Evolutionary conservation across 1,140 invertebrate species (phyloP), one percentile per base, ranked within the genome.

Genomic region (Ephestia elutella): DNA sequence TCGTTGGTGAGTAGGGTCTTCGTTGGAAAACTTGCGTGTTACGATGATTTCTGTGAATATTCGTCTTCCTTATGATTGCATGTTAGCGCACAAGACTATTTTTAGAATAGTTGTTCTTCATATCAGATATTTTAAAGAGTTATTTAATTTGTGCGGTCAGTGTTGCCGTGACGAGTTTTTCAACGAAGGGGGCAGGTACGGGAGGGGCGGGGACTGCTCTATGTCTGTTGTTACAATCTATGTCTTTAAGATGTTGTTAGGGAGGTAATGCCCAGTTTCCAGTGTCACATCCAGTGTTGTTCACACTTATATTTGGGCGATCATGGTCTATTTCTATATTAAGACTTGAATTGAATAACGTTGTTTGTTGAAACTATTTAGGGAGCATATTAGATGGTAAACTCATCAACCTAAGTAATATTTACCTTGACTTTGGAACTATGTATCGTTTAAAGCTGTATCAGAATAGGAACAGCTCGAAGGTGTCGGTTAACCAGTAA

Each of bases 61-160:
- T 79, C 62, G 84, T 87, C 84, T 87, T 87, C 82, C 84, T 73
- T 72, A 61, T 78, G 76, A 75, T 71, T 70, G 73, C 73, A 81
- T 79, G 78, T 78, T 79, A 70, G 71, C 81, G 84, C 84, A 85
- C 82, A 87, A 84, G 76, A 80, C 59, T 56, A 70, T 70, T 56
- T 65, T 71, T 86, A 87, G 82, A 70, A 73, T 82, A 85, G 70
- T 75, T 70, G 55, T 75, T 72, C 68, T 80, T 82, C 84, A 87
- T 87, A 87, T 87, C 82, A 86, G 66, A 78, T 77, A 60, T 76
- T 78, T 82, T 73, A 75, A 76, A 70, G 74, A 66, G 60, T 70
- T 66, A 55, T 60, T 65, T 70, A 64, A 65, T 63, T 68, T 66
- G 64, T 59, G 73, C 69, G 60, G 58, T 66, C 51, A 57, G 65